Evolutionary conservation across 1,140 invertebrate genomes (phyloP).

Genomic region (Capitella teleta): DNA sequence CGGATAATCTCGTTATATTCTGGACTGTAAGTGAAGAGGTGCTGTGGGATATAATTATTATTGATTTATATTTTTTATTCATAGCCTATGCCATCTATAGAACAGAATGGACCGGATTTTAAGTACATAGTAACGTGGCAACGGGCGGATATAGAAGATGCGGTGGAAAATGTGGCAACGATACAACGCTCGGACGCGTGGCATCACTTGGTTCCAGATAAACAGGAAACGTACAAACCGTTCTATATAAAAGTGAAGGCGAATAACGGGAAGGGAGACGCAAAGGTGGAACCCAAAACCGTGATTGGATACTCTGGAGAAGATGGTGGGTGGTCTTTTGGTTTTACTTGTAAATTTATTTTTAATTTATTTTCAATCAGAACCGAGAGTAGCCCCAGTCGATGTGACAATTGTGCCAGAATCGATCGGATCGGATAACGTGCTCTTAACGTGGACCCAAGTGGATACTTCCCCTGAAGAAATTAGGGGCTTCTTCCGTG

Average conservation of each 20-base stretch:
- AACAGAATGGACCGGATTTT: slow-evolving; percentile 90
- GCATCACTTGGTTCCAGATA: slow-evolving; percentile 57
- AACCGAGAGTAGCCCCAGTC: slow-evolving; percentile 34
- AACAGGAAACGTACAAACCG: slow-evolving; percentile 71
- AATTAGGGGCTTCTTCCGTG: slow-evolving; percentile 12
- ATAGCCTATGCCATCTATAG: slow-evolving; percentile 84
- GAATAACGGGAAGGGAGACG: slow-evolving; percentile 78
- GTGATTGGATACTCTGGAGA: slow-evolving; percentile 89
- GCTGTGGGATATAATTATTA: neutral
- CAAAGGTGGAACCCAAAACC: slow-evolving; percentile 60
- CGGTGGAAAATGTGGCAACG: slow-evolving; percentile 10
- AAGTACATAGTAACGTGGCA: slow-evolving; percentile 81
- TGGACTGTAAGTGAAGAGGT: slow-evolving; percentile 65
- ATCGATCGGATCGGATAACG: slow-evolving; percentile 1
- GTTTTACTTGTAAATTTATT: neutral
- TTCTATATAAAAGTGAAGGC: slow-evolving; percentile 87
- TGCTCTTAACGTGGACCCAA: slow-evolving; percentile 7
- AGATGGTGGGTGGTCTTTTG: slow-evolving; percentile 45
- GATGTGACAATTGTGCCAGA: neutral
- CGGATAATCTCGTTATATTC: slow-evolving; percentile 80
- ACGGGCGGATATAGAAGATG: slow-evolving; percentile 52
- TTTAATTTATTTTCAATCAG: neutral
- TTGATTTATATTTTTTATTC: slow-evolving; percentile 10
- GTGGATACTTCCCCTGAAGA: slow-evolving; percentile 8
- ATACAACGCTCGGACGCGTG: slow-evolving; percentile 5